Conservation (phyloP, 2,797 vertebrate species). For the Anomalospiza imberbis region DNA sequence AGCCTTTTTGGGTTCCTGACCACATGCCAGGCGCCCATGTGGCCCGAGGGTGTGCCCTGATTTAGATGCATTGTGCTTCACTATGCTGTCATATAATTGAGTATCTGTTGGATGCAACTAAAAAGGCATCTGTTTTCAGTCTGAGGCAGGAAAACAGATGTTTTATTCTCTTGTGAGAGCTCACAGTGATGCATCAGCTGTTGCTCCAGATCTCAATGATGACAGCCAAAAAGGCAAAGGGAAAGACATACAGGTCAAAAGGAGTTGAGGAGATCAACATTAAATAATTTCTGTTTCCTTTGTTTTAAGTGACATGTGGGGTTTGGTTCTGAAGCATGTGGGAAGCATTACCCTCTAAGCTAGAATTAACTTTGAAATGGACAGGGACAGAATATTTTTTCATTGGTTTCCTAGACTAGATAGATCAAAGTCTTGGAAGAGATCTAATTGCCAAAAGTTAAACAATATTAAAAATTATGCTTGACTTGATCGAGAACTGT, state of each 20-base stretch:
- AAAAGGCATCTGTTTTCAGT: not conserved
- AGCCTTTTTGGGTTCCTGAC: not conserved
- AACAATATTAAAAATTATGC: not conserved
- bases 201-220: not conserved
- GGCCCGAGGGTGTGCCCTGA: not conserved
- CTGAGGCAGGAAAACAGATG: conserved; percentile 22
- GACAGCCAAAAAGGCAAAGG: conserved; percentile 9
- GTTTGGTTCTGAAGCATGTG: not conserved
- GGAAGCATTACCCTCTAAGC: not conserved
- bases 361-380: not conserved
- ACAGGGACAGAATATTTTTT: not conserved
- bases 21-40: accelerated
- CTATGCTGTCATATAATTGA: not conserved
- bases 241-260: not conserved
- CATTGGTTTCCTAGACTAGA: not conserved
- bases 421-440: not conserved
- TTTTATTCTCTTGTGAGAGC: not conserved
- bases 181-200: conserved; percentile 35
- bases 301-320: not conserved
- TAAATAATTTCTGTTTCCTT: not conserved
- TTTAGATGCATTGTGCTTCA: not conserved
- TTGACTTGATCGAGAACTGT: not conserved
- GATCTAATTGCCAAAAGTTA: not conserved
- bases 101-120: not conserved
- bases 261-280: not conserved